These are phyloP conservation scores for Strix occidentalis DNA, from an alignment of 2,797 vertebrate genomes.

Conservation along the genomic window DNA sequence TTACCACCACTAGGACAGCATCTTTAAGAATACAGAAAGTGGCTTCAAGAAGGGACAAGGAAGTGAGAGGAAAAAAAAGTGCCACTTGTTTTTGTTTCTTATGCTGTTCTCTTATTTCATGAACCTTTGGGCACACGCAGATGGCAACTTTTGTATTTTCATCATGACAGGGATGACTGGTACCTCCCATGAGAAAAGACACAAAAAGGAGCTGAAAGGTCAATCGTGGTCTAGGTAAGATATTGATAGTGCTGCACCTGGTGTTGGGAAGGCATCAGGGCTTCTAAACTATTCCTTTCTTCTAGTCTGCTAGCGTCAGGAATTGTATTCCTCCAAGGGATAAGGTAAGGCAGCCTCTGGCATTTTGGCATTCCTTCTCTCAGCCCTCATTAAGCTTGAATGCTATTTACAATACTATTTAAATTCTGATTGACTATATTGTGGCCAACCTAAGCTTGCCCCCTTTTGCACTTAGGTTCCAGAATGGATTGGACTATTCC, in stretches of 20 bases:
- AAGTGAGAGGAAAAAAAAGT: not conserved
- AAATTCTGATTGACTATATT: not conserved
- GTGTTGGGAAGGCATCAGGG: not conserved
- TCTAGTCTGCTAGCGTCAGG: not conserved
- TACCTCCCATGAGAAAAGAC: not conserved
- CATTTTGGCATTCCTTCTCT: not conserved
- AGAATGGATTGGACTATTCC: not conserved
- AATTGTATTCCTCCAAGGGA: not conserved
- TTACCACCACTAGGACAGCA: not conserved
- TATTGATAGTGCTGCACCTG: not conserved
- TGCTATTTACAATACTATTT: not conserved
- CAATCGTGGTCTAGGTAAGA: not conserved
- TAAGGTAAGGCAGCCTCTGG: not conserved
- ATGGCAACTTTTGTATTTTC: not conserved
- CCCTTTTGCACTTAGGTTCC: not conserved
- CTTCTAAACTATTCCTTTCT: not conserved
- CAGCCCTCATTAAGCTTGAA: not conserved
- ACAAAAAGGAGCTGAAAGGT: not conserved
- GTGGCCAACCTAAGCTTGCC: not conserved
- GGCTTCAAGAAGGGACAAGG: not conserved
- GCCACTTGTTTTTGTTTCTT: not conserved
- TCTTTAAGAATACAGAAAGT: not conserved
- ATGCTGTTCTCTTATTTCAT: not conserved
- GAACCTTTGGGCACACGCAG: not conserved
- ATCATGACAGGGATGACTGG: not conserved